These are phyloP conservation scores for Germaria angustata DNA, from an alignment of 2,888 invertebrate genomes.

Conservation along the genomic window DNA sequence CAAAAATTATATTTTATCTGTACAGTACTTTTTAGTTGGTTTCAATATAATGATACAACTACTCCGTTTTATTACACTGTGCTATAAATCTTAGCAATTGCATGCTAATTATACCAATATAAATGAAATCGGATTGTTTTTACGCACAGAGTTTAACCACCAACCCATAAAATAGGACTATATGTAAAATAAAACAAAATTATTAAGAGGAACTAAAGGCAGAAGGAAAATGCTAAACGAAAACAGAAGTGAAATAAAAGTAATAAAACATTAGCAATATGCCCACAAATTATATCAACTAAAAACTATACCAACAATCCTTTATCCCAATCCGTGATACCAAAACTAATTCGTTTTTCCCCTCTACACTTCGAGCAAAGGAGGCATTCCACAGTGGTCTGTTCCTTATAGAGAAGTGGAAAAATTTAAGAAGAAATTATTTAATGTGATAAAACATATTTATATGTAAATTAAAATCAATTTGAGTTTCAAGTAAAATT, in stretches of 20 bases:
- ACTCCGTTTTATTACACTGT: slow-evolving; percentile 18
- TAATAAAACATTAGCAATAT: slow-evolving; percentile 63
- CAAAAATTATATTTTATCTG: too few species aligned
- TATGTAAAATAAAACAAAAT: not conserved
- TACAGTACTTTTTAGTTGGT: too few species aligned
- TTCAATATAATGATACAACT: not conserved
- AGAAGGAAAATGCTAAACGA: slow-evolving; percentile 21
- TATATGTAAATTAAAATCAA: too few species aligned
- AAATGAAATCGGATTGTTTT: not conserved
- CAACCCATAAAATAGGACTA: not conserved
- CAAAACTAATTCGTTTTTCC: not conserved
- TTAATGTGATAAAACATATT: too few species aligned
- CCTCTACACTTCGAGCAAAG: not conserved
- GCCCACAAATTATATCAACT: slow-evolving; percentile 57
- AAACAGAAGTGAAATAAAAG: slow-evolving; percentile 57
- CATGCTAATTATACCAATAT: not conserved
- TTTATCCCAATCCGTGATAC: slow-evolving; percentile 21
- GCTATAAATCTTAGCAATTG: slow-evolving; percentile 39
- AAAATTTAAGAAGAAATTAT: too few species aligned
- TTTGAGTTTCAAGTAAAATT: too few species aligned
- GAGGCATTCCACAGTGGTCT: too few species aligned
- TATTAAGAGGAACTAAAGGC: not conserved
- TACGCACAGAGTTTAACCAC: slow-evolving; percentile 10
- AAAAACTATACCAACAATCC: slow-evolving; percentile 43
- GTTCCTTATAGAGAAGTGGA: too few species aligned